Conservation (phyloP, 2,888 invertebrate genomes). For the Caradrina kadenii region DNA sequence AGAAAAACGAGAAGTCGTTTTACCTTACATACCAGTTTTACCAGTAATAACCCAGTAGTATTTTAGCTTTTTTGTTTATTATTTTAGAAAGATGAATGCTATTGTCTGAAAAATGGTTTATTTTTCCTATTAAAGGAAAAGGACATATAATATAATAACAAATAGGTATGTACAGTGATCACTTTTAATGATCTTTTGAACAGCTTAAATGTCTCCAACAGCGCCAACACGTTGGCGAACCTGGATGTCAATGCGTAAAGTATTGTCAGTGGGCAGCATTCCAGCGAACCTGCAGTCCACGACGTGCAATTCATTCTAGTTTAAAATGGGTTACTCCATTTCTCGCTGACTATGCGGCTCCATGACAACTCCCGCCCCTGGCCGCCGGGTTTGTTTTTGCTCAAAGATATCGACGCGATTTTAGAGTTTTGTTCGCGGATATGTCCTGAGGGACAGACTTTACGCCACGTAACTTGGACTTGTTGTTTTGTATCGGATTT, state of each 20-base stretch:
- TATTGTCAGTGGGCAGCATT: conserved; percentile 85
- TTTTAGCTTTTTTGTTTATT: too few relatives aligned
- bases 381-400: conserved; percentile 76
- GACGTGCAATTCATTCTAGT: conserved; percentile 89
- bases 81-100: neutral
- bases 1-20: too few relatives aligned
- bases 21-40: too few relatives aligned
- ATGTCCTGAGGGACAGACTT: conserved; percentile 69
- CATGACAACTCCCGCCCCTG: conserved; percentile 82
- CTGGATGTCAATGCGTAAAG: conserved; percentile 65
- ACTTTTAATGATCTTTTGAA: neutral
- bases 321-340: conserved; percentile 89
- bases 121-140: neutral
- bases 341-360: conserved; percentile 86
- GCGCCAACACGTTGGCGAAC: conserved; percentile 42
- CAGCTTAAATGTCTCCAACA: neutral
- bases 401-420: conserved; percentile 75
- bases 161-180: neutral
- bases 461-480: conserved; percentile 58
- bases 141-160: too few relatives aligned
- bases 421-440: conserved; percentile 70
- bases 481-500: conserved; percentile 64
- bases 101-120: neutral
- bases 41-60: too few relatives aligned
- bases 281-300: conserved; percentile 88